Base-by-base conservation (phyloP, 2,888 invertebrate genomes). In the Choristoneura rosaceana region DNA sequence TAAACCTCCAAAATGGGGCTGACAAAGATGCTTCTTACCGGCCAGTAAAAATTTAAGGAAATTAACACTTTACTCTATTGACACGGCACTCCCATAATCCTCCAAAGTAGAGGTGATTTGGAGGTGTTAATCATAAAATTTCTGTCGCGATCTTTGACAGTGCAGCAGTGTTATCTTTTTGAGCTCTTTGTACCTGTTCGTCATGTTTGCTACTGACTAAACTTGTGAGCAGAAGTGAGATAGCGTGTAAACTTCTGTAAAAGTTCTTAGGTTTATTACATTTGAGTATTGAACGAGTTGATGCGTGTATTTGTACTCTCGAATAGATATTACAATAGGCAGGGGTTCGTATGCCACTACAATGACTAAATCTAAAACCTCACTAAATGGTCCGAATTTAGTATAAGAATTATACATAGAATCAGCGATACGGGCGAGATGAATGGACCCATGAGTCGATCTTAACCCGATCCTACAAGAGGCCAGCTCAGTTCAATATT, bases 311-410 rank as follows among this genome's bases (percentile, higher is more conserved):
- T 86, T 90, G 90, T 90, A 90, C 90, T 90, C 76, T 90, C 81
- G 82, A 84, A 76, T 87, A 41, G 71, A 84, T 85, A 79, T 79
- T 80, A 83, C 76, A 82, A 81, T 82, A 86, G 82, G 81, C 83
- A 82, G 83, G 76, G 81, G 80, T 76, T 74, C 61, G 80, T 78
- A 82, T 81, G 83, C 80, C 77, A 79, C 85, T 90, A 87, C 82
- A 78, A 80, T 74, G 78, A 80, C 85, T 87, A 88, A 81, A 79
- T 71, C 73, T 80, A 87, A 90, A 90, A 85, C 77, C 77, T 87
- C 78, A 86, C 87, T 90, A 88, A 88, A 89, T 91, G 91, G 91
- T 91, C 91, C 91, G 81, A 89, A 85, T 89, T 86, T 84, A 86
- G 81, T 81, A 80, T 84, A 71, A 69, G 83, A 85, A 82, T 78